These are phyloP conservation scores for Psilopsiagon aurifrons DNA, from an alignment of 2,113 vertebrate genomes.

Conservation along the genomic window DNA sequence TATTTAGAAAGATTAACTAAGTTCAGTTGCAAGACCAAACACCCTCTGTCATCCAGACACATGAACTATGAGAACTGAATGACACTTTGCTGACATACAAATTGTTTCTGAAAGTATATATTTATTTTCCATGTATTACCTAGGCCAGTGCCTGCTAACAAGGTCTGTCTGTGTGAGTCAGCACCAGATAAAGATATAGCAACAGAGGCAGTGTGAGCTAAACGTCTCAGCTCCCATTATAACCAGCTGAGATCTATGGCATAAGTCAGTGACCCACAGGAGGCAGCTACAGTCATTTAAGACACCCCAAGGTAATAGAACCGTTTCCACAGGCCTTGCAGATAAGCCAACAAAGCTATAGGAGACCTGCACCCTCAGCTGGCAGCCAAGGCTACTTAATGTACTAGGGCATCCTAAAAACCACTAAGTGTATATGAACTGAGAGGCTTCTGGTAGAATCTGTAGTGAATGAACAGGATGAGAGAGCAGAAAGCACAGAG, in stretches of 20 bases:
- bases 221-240: background rate
- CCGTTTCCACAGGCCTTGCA: background rate
- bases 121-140: background rate
- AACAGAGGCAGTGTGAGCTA: background rate
- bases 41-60: background rate
- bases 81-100: background rate
- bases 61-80: background rate
- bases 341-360: background rate
- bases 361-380: background rate
- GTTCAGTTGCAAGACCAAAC: background rate
- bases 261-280: background rate
- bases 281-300: background rate
- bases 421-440: background rate
- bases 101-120: background rate
- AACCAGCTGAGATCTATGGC: background rate
- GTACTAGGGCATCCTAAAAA: background rate
- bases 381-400: background rate
- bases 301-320: background rate
- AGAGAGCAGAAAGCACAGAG: background rate
- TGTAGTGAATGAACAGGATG: background rate
- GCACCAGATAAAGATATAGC: background rate
- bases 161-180: background rate
- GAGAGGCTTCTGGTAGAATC: background rate
- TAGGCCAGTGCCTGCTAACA: background rate
- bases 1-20: background rate